phyloP scores from a whole-genome alignment of 2,797 vertebrate genomes.

The Bradypodion pumilum region DNA sequence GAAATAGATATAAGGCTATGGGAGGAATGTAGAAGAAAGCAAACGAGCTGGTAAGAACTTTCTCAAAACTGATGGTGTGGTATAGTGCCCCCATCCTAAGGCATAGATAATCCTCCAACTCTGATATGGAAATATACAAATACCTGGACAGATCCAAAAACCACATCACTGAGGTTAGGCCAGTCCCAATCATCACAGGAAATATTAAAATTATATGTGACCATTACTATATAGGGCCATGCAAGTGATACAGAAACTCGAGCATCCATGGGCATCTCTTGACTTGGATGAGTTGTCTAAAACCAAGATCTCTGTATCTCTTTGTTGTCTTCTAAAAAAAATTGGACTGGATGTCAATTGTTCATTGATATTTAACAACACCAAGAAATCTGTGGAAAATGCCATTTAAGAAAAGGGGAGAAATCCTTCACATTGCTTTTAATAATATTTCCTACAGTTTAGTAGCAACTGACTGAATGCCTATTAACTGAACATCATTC shows the following conservation, averaged over 20 bases:
- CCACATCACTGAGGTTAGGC: too few species aligned
- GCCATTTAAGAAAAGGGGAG: constrained; percentile 5
- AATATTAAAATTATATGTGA: background rate
- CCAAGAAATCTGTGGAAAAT: background rate
- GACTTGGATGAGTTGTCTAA: background rate
- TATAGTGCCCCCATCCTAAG: too few species aligned
- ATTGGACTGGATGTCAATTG: background rate
- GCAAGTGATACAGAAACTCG: background rate
- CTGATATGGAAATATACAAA: too few species aligned
- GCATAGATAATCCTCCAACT: too few species aligned
- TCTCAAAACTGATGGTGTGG: too few species aligned
- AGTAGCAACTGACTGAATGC: background rate
- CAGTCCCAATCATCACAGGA: background rate
- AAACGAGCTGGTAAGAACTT: too few species aligned
- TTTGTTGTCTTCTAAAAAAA: background rate
- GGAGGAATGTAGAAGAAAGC: too few species aligned
- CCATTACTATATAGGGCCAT: background rate
- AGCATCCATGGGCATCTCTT: background rate
- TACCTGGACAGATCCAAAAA: too few species aligned
- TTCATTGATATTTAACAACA: background rate
- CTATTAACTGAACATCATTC: constrained; percentile 28
- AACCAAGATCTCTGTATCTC: background rate
- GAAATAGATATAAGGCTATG: too few species aligned
- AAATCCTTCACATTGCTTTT: constrained; percentile 16
- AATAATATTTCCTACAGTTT: constrained; percentile 21